Base-by-base conservation (phyloP, 2,113 vertebrate genomes). In the Brachypteracias leptosomus region DNA sequence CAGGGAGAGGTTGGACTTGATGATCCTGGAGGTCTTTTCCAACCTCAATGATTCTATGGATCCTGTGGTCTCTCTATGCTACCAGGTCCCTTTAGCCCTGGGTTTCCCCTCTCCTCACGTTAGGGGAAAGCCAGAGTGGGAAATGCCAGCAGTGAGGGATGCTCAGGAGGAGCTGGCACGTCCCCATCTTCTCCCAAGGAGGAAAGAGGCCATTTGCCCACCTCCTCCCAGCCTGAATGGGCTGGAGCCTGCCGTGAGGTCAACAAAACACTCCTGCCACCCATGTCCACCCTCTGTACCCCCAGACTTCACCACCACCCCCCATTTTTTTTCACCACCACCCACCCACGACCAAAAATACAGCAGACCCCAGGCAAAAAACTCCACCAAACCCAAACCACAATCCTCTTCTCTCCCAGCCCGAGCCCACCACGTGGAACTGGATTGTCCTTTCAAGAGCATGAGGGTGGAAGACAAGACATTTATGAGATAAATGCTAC, bases 21-120 rank as follows among this genome's bases (percentile, higher is more conserved):
- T n/a, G n/a, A n/a, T n/a, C n/a, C n/a, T n/a, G n/a, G n/a, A n/a
- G n/a, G n/a, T n/a, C n/a, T n/a, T n/a, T n/a, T n/a, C n/a, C n/a
- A n/a, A n/a, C n/a, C n/a, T n/a, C n/a, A n/a, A n/a, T n/a, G n/a
- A n/a, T n/a, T n/a, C n/a, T n/a, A n/a, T n/a, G 66, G 29, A 65
- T 35, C n/a, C 49, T n/a, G 21, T 35, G 31, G n/a, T 54, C 13
- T 54, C 22, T 62, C 24, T 3, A 15, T 42, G 4, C 36, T 21
- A 10, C 49, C 2, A 2, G 11, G 13, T 63, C 14, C 26, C 33
- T 33, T 55, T 2, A 1, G 17, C 12, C 42, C 29, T 2, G 1
- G 40, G 33, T 3, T 24, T 74, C 7, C 12, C 11, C 13, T 38
- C 52, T 51, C 33, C 10, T 31, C 33, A 38, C 13, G 20, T 24